Base-by-base conservation (phyloP, 2,888 invertebrate species). In the Aphrophora alni region DNA sequence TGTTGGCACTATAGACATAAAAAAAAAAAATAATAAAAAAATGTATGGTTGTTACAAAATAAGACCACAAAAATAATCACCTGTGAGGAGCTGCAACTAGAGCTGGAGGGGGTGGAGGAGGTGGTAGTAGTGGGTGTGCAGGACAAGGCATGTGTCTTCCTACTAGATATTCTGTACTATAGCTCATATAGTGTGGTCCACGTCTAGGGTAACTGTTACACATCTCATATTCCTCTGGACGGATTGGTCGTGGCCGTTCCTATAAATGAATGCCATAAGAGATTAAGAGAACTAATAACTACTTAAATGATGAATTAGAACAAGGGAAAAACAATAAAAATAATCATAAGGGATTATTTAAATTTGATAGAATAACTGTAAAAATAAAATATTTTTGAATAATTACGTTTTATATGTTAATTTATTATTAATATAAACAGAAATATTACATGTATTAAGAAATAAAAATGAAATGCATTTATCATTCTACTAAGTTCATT, bases 71-170 rank as follows among this genome's bases (percentile, higher is more conserved):
- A 3, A 26, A 28, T 25, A 71, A 38, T 70, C 80, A 85, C 85
- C 82, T 86, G 82, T 84, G 84, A 71, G 87, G 83, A 80, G 86
- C 86, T 85, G 74, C 88, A 51, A 85, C 86, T 38, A 86, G 83
- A 69, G 89, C 90, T 84, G 91, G 90, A 85, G 93, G 92, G 82
- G 92, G 91, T 86, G 93, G 91, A 85, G 92, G 91, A 85, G 92
- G 88, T 73, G 88, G 89, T 80, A 88, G 90, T 86, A 91, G 90
- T 87, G 84, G 83, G 78, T 85, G 85, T 8, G 85, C 85, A n/a
- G 85, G 85, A 73, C 85, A 85, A 68, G 84, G 82, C 83, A 80
- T 83, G 75, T 76, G 83, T 68, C 84, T 69, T 4, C 84, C 84
- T 24, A 82, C 79, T 75, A 84, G 83, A 75, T 83, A 85, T 76